A percentile compares a stretch with the other conserved stretches of the same genome.
These are phyloP conservation scores for Thunnus thynnus DNA, from an alignment of 2,113 vertebrate species.

Conservation along the genomic window DNA sequence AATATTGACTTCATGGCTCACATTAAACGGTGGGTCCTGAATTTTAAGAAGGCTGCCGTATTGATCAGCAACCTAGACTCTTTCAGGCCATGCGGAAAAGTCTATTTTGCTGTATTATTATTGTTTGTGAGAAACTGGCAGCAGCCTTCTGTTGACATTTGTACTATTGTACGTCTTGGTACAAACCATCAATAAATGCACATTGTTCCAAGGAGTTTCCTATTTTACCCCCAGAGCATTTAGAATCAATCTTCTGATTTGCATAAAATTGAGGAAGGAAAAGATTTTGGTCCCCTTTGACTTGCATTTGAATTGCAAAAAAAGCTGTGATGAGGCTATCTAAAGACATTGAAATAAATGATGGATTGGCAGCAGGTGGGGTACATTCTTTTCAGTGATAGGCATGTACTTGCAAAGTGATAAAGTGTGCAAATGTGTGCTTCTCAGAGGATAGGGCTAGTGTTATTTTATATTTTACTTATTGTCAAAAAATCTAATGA, in stretches of 20 bases:
- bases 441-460: too few relatives aligned
- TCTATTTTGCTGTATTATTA: constrained; percentile 48
- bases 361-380: neutral
- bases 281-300: neutral
- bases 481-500: constrained; percentile 1
- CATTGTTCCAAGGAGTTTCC: neutral
- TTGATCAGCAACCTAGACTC: constrained; percentile 50
- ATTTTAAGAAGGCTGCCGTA: constrained; percentile 68
- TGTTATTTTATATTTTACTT: neutral
- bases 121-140: constrained; percentile 46
- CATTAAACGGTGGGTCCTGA: constrained; percentile 56
- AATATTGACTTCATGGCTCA: constrained; percentile 66
- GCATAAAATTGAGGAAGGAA: neutral
- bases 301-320: neutral
- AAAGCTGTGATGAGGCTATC: neutral
- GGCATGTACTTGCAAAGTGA: too few relatives aligned
- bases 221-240: neutral
- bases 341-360: neutral
- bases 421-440: too few relatives aligned
- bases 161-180: neutral
- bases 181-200: constrained; percentile 26
- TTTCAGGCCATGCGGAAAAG: constrained; percentile 4
- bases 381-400: too few relatives aligned
- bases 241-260: constrained; percentile 2
- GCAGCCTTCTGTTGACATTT: constrained; percentile 42